Conservation (phyloP, 2,113 vertebrate species). For the Parus major region DNA sequence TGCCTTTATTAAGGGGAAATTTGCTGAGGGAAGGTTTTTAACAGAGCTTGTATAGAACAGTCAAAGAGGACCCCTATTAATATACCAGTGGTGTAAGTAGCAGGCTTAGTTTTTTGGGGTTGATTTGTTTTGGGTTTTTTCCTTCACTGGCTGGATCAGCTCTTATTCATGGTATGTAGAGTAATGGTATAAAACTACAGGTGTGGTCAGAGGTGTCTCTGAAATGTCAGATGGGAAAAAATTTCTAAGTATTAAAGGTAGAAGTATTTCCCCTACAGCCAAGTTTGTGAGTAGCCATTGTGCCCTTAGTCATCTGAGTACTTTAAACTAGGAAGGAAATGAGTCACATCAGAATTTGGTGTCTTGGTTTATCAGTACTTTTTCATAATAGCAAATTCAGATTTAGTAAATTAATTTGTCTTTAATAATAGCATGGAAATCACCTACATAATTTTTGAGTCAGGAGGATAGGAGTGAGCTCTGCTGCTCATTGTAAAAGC, state of each 20-base stretch:
- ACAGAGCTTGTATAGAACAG: neutral
- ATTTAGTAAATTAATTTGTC: neutral
- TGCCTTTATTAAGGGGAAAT: neutral
- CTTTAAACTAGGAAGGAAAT: neutral
- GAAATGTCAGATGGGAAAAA: neutral
- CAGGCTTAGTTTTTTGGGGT: neutral
- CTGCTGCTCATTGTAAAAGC: neutral
- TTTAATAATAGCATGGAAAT: neutral
- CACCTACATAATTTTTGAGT: neutral
- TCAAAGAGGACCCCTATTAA: neutral
- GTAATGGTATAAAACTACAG: neutral
- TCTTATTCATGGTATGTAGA: neutral
- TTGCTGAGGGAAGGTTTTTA: neutral
- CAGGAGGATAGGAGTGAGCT: neutral
- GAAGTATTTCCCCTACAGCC: neutral
- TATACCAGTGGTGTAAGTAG: neutral
- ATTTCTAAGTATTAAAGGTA: neutral
- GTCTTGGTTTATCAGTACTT: neutral
- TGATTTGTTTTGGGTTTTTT: neutral
- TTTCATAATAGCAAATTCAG: neutral
- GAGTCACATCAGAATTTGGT: neutral
- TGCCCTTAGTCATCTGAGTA: neutral
- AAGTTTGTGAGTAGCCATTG: neutral
- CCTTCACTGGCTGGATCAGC: neutral
- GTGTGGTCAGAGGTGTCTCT: neutral